Conservation (phyloP, 2,113 vertebrate genomes). For the Campylorhamphus procurvoides region DNA sequence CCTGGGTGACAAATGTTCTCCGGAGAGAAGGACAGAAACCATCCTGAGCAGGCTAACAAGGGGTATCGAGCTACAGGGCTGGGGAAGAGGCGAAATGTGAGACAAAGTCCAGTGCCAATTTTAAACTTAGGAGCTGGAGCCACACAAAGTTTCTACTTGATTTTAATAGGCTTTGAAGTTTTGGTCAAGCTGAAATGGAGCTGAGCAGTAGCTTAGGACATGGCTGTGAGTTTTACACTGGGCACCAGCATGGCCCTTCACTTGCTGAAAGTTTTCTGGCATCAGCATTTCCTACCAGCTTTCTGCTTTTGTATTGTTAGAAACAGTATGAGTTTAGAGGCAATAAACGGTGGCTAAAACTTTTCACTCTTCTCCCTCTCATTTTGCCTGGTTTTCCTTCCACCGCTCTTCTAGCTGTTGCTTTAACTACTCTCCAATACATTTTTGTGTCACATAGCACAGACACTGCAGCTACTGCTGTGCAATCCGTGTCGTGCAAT, state of each 20-base stretch:
- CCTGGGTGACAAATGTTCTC: conserved; percentile 71
- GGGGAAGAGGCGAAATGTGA: conserved; percentile 36
- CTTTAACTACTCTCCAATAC: neutral
- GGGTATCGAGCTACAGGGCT: conserved; percentile 53
- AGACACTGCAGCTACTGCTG: neutral
- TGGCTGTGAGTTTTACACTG: neutral
- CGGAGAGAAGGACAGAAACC: conserved; percentile 43
- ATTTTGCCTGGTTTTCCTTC: neutral
- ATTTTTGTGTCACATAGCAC: neutral
- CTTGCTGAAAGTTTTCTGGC: neutral
- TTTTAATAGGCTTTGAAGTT: neutral
- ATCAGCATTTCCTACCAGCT: neutral
- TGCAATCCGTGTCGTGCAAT: neutral
- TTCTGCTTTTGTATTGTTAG: conserved; percentile 14
- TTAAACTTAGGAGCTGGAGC: conserved; percentile 23
- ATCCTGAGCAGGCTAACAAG: conserved; percentile 45
- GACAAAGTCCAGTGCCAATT: conserved; percentile 16
- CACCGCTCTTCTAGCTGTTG: neutral
- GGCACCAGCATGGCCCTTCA: neutral
- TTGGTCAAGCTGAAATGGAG: neutral
- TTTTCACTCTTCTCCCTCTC: neutral
- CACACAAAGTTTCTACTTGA: neutral
- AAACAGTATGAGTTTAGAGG: neutral
- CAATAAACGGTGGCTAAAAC: neutral
- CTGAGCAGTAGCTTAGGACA: neutral